These are phyloP conservation scores for Xenops minutus DNA, from an alignment of 2,797 vertebrate genomes.

Conservation along the genomic window DNA sequence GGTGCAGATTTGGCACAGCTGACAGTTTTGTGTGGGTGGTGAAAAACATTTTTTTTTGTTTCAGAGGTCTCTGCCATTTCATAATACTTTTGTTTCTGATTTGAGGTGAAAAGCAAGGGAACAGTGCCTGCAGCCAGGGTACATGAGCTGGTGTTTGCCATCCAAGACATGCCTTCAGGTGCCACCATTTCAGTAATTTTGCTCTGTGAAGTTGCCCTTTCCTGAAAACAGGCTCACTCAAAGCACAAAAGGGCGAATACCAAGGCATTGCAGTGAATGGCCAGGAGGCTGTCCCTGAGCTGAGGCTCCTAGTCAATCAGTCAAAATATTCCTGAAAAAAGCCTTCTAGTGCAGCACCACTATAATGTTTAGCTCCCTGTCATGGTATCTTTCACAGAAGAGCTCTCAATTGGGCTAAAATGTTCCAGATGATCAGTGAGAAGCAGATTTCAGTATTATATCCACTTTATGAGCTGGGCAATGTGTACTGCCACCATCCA, in stretches of 20 bases:
- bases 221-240: neutral
- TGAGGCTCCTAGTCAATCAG: neutral
- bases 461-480: neutral
- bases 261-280: neutral
- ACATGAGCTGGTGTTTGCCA: neutral
- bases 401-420: neutral
- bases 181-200: neutral
- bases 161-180: neutral
- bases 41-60: neutral
- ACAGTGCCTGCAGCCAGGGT: neutral
- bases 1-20: neutral
- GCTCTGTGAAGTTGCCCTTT: neutral
- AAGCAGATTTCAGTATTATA: neutral
- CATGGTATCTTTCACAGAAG: neutral
- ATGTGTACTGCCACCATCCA: neutral
- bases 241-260: neutral
- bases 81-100: slow-evolving; percentile 6
- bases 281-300: neutral
- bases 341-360: neutral
- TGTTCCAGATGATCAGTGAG: neutral
- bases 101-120: neutral
- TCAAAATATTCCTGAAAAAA: neutral
- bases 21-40: neutral
- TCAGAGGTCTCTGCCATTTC: slow-evolving; percentile 16
- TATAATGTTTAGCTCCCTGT: neutral